A percentile compares a stretch with the other conserved stretches of the same genome.
phyloP scores from a whole-genome alignment of 1,140 invertebrate genomes.

The Drosophila rufa region DNA sequence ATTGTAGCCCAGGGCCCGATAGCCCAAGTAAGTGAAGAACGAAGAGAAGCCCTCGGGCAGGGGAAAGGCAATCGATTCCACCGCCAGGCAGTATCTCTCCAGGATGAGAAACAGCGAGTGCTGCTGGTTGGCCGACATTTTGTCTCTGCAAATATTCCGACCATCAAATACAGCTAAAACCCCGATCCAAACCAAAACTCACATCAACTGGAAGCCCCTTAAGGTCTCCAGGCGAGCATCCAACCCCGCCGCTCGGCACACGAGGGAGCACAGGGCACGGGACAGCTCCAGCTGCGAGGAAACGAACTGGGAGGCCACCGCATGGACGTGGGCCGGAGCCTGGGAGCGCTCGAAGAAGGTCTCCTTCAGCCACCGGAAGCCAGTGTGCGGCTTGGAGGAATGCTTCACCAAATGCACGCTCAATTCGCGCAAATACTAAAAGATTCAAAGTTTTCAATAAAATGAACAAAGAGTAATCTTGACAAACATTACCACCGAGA shows the following conservation, averaged over 20 bases:
- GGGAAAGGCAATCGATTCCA: conserved; percentile 92
- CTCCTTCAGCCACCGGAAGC: conserved; percentile 85
- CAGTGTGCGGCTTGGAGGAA: conserved; percentile 85
- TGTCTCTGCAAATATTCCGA: conserved; percentile 87
- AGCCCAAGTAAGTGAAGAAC: conserved; percentile 94
- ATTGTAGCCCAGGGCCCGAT: conserved; percentile 90
- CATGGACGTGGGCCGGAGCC: conserved; percentile 91
- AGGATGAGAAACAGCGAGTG: conserved; percentile 90
- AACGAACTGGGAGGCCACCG: conserved; percentile 92
- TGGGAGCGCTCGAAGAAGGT: conserved; percentile 85
- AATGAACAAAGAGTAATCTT: too few species aligned
- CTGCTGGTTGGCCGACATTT: conserved; percentile 89
- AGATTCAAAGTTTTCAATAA: not conserved
- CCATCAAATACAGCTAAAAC: not conserved
- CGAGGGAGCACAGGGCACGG: conserved; percentile 90
- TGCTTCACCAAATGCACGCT: conserved; percentile 93
- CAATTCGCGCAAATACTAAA: conserved; percentile 91
- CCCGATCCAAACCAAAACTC: conserved; percentile 58
- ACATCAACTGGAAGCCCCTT: conserved; percentile 92
- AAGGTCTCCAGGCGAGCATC: conserved; percentile 89
- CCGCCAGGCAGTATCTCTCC: conserved; percentile 91
- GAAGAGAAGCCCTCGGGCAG: conserved; percentile 94
- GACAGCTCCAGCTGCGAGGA: conserved; percentile 92
- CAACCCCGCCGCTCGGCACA: conserved; percentile 89
- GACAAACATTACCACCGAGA: conserved; percentile 89